A percentile compares a stretch with the other conserved stretches of the same genome.
phyloP scores from a whole-genome alignment of 2,797 vertebrate species.

The Enoplosus armatus region DNA sequence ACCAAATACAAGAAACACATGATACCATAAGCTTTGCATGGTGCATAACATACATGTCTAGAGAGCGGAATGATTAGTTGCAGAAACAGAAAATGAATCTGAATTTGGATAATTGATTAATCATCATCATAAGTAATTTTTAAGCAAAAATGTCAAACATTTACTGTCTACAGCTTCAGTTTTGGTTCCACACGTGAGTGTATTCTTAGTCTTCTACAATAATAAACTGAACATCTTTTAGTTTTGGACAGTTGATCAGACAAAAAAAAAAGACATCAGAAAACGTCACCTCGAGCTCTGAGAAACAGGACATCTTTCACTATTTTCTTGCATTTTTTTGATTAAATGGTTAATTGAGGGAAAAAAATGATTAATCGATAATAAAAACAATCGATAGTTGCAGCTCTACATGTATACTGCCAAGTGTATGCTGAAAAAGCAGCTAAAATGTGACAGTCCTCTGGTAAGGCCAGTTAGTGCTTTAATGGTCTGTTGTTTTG shows the following conservation, averaged over 20 bases:
- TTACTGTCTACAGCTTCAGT: not conserved
- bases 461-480: constrained; percentile 65
- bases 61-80: not conserved
- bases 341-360: not conserved
- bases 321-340: not conserved
- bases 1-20: constrained; percentile 12
- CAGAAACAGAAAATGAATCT: not conserved
- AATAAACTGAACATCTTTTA: not conserved
- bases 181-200: not conserved
- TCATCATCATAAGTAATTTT: not conserved
- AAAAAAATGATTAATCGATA: not conserved
- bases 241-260: not conserved
- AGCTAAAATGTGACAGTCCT: constrained; percentile 22
- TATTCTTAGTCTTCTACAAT: not conserved
- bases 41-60: not conserved
- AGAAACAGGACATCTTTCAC: not conserved
- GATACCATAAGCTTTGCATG: not conserved
- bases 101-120: not conserved
- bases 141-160: not conserved
- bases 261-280: not conserved
- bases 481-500: constrained; percentile 69
- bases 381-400: not conserved
- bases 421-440: constrained; percentile 2
- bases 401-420: not conserved
- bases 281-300: not conserved